Evolutionary conservation across 1,140 invertebrate species (phyloP).

Genomic region (Trichonephila clavipes): DNA sequence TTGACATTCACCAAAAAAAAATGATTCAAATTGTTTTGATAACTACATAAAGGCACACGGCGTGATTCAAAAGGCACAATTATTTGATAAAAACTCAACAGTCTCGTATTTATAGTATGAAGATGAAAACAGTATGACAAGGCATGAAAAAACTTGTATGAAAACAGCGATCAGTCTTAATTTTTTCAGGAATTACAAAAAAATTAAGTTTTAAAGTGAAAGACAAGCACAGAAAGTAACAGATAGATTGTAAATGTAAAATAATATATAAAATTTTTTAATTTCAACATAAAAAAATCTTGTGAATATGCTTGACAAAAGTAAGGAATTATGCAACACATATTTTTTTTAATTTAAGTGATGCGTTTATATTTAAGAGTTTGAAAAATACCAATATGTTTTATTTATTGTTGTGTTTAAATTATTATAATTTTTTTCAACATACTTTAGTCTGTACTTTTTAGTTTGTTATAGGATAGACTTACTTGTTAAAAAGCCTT

Average conservation of each 20-base stretch:
- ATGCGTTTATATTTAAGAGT: no score
- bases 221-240: neutral
- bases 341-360: no score
- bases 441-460: no score
- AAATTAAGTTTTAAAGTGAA: neutral
- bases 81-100: neutral
- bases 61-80: neutral
- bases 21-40: slow-evolving; percentile 11
- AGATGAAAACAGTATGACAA: neutral
- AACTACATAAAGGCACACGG: neutral
- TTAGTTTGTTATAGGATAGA: no score
- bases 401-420: no score
- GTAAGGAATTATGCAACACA: no score
- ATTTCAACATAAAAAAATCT: neutral
- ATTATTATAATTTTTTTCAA: no score
- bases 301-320: no score
- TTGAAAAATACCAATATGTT: no score
- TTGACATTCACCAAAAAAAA: slow-evolving; percentile 9
- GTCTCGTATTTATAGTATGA: neutral
- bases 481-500: no score
- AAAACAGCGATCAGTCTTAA: no score
- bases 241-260: neutral
- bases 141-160: neutral
- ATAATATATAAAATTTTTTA: neutral
- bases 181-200: neutral